Percentiles rank a stretch among this genome's conserved stretches.
Evolutionary conservation across 2,113 vertebrate genomes (phyloP).

Genomic region (Haemorhous mexicanus): DNA sequence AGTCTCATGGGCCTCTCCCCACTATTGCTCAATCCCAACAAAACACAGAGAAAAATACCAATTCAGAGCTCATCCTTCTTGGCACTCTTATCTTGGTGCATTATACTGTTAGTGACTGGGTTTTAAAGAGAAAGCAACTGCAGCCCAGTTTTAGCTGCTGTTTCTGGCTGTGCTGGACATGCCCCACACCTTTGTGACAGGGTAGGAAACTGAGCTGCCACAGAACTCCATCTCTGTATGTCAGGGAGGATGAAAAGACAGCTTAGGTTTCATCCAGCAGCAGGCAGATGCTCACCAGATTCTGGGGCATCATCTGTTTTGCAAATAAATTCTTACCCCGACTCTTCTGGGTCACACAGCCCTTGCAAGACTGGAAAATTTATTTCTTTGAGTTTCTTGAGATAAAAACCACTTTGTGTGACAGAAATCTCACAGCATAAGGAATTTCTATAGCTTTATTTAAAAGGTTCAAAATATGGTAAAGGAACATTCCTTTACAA

Average conservation of each 20-base stretch:
- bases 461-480: neutral
- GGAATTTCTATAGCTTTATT: neutral
- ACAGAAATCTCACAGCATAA: neutral
- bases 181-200: rapidly evolving
- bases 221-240: neutral
- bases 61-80: neutral
- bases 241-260: neutral
- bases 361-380: neutral
- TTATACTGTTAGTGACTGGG: neutral
- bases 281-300: neutral
- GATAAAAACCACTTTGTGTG: neutral
- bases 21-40: neutral
- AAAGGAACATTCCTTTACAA: neutral
- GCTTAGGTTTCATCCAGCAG: neutral
- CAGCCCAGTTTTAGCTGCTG: neutral
- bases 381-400: neutral
- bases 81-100: neutral
- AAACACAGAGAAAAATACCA: neutral
- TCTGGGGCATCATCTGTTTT: neutral
- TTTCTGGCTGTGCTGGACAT: neutral
- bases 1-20: neutral
- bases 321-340: neutral
- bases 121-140: neutral
- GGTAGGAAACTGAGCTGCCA: neutral
- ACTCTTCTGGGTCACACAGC: neutral